phyloP scores from a whole-genome alignment of 2,888 invertebrate genomes.

The Meghimatium bilineatum region DNA sequence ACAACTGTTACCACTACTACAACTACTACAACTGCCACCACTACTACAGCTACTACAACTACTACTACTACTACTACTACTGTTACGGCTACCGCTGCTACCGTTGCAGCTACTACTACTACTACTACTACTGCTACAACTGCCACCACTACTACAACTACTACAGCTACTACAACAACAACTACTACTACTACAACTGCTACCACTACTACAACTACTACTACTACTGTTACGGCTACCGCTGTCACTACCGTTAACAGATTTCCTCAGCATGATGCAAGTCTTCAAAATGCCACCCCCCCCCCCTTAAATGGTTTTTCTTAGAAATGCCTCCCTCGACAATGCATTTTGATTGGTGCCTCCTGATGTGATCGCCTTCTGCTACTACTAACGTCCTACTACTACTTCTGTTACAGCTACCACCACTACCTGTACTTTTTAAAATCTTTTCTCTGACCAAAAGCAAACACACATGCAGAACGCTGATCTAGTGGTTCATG shows the following conservation, averaged over 20 bases:
- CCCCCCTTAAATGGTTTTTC: too few species aligned
- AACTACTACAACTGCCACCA: neutral
- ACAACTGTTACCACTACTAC: constrained; percentile 8
- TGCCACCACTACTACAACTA: constrained; percentile 23
- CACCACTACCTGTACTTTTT: too few species aligned
- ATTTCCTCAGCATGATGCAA: too few species aligned
- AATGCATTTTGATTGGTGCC: too few species aligned
- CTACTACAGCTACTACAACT: neutral
- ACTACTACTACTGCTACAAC: constrained; percentile 7
- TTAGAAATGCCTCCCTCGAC: too few species aligned
- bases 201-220: neutral
- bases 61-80: neutral
- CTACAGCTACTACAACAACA: constrained; percentile 21
- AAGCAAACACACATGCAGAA: too few species aligned
- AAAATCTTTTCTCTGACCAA: too few species aligned
- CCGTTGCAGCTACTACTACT: constrained; percentile 3
- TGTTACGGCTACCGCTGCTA: constrained; percentile 1
- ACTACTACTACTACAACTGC: constrained; percentile 10
- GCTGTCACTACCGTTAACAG: neutral
- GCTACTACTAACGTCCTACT: too few species aligned
- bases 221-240: constrained; percentile 4
- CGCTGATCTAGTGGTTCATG: too few species aligned
- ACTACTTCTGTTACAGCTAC: too few species aligned
- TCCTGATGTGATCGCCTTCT: too few species aligned
- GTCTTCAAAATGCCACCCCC: too few species aligned